Percentiles rank a stretch among this genome's conserved stretches.
These are phyloP conservation scores for Trinorchestia longiramus DNA, from an alignment of 1,140 invertebrate genomes.

Conservation along the genomic window DNA sequence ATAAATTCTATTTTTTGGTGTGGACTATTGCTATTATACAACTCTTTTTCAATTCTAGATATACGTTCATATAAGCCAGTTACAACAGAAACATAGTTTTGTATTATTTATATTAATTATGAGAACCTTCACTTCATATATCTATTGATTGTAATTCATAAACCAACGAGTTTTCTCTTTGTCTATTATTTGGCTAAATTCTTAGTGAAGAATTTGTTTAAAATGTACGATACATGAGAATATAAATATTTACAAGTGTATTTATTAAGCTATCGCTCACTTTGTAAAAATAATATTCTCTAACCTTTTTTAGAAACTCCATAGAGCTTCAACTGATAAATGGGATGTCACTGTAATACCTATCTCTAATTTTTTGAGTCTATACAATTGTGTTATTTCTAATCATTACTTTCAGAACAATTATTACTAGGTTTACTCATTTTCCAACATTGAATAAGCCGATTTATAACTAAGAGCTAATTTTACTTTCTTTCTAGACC, in stretches of 20 bases:
- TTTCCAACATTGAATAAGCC: background rate
- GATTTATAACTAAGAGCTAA: background rate
- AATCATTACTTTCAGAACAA: background rate
- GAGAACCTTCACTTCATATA: background rate
- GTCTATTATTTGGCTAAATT: background rate
- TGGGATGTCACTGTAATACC: background rate
- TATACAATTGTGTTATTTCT: too few relatives aligned
- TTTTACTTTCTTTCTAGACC: too few relatives aligned
- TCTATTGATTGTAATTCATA: background rate
- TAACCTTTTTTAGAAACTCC: background rate
- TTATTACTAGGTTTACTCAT: background rate
- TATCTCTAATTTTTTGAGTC: background rate
- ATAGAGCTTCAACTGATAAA: background rate
- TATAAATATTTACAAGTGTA: background rate
- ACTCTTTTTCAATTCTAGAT: background rate
- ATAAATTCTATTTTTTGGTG: background rate
- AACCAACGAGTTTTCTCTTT: background rate
- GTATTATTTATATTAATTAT: background rate
- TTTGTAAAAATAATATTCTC: background rate
- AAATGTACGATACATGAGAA: background rate
- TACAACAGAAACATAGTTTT: background rate
- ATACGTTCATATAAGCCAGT: background rate
- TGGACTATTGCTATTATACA: background rate
- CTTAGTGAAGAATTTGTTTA: too few relatives aligned
- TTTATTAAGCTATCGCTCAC: background rate